Evolutionary conservation across 2,888 invertebrate species (phyloP).

Genomic region (Philonicus albiceps): DNA sequence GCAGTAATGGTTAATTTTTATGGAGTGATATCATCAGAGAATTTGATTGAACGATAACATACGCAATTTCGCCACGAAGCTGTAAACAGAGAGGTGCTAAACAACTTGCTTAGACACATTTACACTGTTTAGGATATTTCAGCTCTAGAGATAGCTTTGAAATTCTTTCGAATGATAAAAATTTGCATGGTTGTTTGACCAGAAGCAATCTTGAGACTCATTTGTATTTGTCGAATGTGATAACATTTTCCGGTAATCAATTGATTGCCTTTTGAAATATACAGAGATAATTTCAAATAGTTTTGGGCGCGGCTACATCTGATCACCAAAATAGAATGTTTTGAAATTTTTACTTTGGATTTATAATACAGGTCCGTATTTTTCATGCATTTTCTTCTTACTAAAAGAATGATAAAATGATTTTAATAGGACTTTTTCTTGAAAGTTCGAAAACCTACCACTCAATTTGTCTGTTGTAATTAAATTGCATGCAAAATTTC

Average conservation of each 20-base stretch:
- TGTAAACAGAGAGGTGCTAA: background rate
- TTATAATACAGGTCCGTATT: no score
- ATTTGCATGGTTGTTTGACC: background rate
- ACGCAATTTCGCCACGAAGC: background rate
- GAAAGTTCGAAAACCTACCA: no score
- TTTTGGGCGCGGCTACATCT: background rate
- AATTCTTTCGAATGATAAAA: background rate
- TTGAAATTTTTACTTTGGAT: background rate
- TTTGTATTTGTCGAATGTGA: background rate
- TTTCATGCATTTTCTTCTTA: background rate
- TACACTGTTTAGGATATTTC: background rate
- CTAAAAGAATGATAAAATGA: no score
- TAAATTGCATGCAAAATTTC: background rate
- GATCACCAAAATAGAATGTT: background rate
- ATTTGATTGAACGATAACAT: background rate
- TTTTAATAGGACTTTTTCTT: no score
- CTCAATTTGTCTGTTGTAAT: no score
- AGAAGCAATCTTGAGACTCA: background rate
- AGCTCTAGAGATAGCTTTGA: background rate
- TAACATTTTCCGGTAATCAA: background rate
- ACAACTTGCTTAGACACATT: background rate
- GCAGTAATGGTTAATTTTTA: background rate
- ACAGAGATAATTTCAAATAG: background rate
- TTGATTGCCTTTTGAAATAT: background rate
- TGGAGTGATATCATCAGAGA: constrained; percentile 1